Conservation (phyloP, 2,797 vertebrate genomes). For the Esox lucius region DNA sequence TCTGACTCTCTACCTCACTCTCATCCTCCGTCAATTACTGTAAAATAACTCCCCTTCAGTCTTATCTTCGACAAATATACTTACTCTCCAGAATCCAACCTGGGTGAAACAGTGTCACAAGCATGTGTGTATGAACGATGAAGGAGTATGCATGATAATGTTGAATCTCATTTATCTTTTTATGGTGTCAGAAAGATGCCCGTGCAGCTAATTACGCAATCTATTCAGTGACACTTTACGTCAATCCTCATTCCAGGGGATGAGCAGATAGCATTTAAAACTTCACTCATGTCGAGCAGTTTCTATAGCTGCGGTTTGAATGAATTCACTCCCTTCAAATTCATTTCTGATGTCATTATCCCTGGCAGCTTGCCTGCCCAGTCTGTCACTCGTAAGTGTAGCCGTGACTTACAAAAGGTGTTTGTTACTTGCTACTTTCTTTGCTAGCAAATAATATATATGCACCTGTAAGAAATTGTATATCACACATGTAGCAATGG, state of each 20-base stretch:
- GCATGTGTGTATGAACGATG: slow-evolving; percentile 21
- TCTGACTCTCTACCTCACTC: background rate
- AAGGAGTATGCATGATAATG: slow-evolving; percentile 50
- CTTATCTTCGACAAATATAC: background rate
- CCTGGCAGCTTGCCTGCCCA: slow-evolving; percentile 74
- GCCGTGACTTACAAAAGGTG: slow-evolving; percentile 55
- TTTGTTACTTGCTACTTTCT: slow-evolving; percentile 57
- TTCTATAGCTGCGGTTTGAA: slow-evolving; percentile 74
- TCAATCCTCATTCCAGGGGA: slow-evolving; percentile 77
- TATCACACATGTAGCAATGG: slow-evolving; percentile 6
- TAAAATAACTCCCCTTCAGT: background rate
- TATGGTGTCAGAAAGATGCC: slow-evolving; percentile 73
- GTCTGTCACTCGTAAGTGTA: slow-evolving; percentile 67
- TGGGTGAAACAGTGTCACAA: slow-evolving; percentile 16
- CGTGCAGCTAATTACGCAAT: slow-evolving; percentile 63
- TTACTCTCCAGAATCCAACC: slow-evolving; percentile 1
- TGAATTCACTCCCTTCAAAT: slow-evolving; percentile 78
- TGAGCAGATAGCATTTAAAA: slow-evolving; percentile 77
- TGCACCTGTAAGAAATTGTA: slow-evolving; percentile 26
- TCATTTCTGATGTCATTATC: slow-evolving; percentile 79
- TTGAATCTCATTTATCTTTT: slow-evolving; percentile 72
- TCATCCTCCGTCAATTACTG: background rate
- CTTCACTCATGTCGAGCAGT: slow-evolving; percentile 69
- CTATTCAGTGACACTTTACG: slow-evolving; percentile 72
- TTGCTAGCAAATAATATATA: slow-evolving; percentile 45